Conservation (phyloP, 35 echinoderm and acorn worm species). For the Eucidaris tribuloides region DNA sequence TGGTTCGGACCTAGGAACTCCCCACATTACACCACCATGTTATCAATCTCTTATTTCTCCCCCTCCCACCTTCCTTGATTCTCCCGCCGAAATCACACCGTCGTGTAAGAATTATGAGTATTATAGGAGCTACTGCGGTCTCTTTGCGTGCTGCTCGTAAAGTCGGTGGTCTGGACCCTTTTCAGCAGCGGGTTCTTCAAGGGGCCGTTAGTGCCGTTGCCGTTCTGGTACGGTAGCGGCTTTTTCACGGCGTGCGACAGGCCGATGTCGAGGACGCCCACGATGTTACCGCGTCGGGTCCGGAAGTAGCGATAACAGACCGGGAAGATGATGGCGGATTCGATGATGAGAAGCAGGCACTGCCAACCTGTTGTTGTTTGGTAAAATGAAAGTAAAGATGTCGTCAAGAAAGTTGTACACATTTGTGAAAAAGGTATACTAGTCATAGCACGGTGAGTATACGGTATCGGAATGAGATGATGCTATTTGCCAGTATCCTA, state of each 20-base stretch:
- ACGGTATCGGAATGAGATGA: too few species aligned
- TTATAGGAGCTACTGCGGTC: background rate
- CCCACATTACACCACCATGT: too few species aligned
- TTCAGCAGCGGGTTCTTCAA: background rate
- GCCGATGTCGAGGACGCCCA: constrained; percentile 42
- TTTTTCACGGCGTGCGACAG: background rate
- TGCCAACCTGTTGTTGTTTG: constrained; percentile 29
- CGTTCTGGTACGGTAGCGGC: background rate
- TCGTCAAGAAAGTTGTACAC: too few species aligned
- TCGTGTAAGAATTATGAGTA: background rate
- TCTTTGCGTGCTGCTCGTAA: background rate
- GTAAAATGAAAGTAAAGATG: too few species aligned
- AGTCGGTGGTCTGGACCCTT: background rate
- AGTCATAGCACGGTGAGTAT: too few species aligned
- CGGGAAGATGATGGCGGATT: constrained; percentile 38
- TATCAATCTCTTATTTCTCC: too few species aligned
- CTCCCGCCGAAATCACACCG: background rate
- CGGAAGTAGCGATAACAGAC: constrained; percentile 26
- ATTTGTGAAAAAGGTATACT: too few species aligned
- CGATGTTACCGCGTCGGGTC: constrained; percentile 46
- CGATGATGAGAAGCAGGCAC: constrained; percentile 36
- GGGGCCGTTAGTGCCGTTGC: background rate
- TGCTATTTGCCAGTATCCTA: too few species aligned
- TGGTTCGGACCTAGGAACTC: too few species aligned
- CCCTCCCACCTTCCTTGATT: too few species aligned